Percentiles rank a stretch among this genome's conserved stretches.
Evolutionary conservation across 2,113 vertebrate genomes (phyloP).

Genomic region (Symphodus melops): DNA sequence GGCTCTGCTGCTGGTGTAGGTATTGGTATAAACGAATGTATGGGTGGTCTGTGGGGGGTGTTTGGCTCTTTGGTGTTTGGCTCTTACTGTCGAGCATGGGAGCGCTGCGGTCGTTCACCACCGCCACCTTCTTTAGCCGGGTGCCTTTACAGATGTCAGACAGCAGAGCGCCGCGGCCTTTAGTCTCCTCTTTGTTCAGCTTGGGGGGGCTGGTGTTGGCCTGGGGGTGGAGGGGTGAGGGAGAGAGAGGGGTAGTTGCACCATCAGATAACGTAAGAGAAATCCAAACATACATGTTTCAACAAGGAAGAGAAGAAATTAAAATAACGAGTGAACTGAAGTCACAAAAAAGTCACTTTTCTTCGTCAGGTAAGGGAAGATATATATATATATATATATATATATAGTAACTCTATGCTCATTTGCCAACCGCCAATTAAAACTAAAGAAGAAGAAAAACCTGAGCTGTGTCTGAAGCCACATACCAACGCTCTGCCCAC

Average conservation of each 20-base stretch:
- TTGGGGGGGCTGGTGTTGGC: constrained; percentile 87
- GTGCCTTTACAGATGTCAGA: constrained; percentile 93
- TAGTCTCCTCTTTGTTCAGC: constrained; percentile 87
- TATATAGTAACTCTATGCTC: too few relatives aligned
- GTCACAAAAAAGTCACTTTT: too few relatives aligned
- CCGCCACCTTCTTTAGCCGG: constrained; percentile 88
- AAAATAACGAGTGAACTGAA: too few relatives aligned
- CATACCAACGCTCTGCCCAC: too few relatives aligned
- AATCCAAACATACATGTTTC: neutral
- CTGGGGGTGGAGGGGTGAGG: constrained; percentile 64
- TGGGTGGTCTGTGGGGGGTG: constrained; percentile 70
- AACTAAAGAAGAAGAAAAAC: too few relatives aligned
- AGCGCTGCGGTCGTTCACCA: constrained; percentile 90
- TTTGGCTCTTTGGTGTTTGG: constrained; percentile 56
- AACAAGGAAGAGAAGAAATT: neutral
- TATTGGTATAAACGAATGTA: constrained; percentile 80
- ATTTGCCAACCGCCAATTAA: too few relatives aligned
- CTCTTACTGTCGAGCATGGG: constrained; percentile 91
- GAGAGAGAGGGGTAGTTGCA: neutral
- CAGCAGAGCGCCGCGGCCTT: constrained; percentile 89
- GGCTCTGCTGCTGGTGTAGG: constrained; percentile 66
- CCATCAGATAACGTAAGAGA: neutral
- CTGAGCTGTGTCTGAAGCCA: too few relatives aligned
- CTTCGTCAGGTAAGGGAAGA: too few relatives aligned
- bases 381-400: too few relatives aligned